phyloP scores from a whole-genome alignment of 2,113 vertebrate species.

The Protobothrops mucrosquamatus region DNA sequence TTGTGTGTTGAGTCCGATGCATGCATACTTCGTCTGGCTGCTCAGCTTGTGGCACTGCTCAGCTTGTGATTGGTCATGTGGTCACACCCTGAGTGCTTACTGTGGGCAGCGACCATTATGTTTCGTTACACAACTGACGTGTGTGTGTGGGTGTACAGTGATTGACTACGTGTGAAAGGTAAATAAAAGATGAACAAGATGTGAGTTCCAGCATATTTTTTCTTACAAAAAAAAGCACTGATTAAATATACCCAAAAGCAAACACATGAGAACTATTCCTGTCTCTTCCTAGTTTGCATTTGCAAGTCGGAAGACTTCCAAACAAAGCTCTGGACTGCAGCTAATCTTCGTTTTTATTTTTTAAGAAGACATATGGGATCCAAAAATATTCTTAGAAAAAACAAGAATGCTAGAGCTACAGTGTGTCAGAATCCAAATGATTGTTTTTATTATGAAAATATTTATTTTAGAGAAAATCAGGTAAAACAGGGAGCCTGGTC shows the following conservation, averaged over 20 bases:
- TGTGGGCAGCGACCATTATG: no score
- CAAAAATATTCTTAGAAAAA: background rate
- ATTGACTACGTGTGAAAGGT: no score
- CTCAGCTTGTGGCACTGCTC: no score
- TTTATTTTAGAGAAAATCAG: background rate
- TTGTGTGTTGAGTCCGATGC: no score
- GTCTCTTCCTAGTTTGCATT: background rate
- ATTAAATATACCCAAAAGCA: background rate
- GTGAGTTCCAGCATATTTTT: no score
- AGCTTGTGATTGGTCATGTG: no score
- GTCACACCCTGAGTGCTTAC: no score
- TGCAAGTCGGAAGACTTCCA: background rate
- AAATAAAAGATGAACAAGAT: no score
- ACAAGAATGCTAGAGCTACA: background rate
- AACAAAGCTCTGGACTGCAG: background rate
- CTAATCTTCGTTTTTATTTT: background rate
- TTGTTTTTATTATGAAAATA: background rate
- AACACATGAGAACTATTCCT: background rate
- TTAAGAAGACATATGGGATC: background rate
- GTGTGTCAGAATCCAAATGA: background rate
- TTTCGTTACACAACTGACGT: no score
- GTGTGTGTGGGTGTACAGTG: no score
- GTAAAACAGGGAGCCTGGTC: background rate
- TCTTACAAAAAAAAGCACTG: no score
- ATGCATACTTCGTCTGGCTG: no score